phyloP scores from a whole-genome alignment of 1,140 invertebrate genomes.

The Drosophila burlai region DNA sequence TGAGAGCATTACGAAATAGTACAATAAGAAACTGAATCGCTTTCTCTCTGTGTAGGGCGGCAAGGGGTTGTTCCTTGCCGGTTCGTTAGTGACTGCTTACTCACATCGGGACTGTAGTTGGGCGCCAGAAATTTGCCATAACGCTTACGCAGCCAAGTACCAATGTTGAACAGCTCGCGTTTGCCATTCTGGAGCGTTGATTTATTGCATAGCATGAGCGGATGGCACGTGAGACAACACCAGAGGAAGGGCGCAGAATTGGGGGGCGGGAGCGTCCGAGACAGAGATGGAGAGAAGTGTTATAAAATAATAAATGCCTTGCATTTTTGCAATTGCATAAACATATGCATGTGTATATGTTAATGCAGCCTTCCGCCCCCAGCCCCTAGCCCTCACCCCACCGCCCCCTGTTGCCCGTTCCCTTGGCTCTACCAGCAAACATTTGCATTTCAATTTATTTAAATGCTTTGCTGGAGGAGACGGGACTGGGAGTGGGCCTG shows the following conservation, averaged over 20 bases:
- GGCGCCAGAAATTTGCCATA: conserved; percentile 88
- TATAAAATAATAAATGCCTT: conserved; percentile 84
- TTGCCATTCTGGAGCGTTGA: conserved; percentile 88
- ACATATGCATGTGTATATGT: conserved; percentile 82
- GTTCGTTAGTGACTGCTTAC: conserved; percentile 76
- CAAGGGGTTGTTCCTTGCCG: conserved; percentile 19
- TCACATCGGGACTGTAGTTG: conserved; percentile 87
- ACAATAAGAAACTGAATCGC: too few relatives aligned
- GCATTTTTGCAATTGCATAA: conserved; percentile 83
- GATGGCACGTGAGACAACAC: conserved; percentile 73
- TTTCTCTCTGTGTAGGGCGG: conserved; percentile 28
- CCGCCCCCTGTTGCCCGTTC: neutral
- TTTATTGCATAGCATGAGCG: conserved; percentile 73
- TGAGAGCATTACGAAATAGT: too few relatives aligned
- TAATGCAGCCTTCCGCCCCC: conserved; percentile 56
- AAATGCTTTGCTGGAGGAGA: conserved; percentile 68
- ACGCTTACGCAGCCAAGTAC: conserved; percentile 87
- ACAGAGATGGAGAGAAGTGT: conserved; percentile 56
- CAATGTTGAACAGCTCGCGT: conserved; percentile 88
- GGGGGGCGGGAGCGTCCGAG: conserved; percentile 20
- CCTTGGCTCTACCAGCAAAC: conserved; percentile 36
- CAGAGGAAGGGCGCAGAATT: conserved; percentile 1
- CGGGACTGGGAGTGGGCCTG: conserved; percentile 24
- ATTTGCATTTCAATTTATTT: conserved; percentile 84
- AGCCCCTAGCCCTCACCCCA: neutral